Conservation (phyloP, 2,113 vertebrate genomes). For the Rhegmatorhina hoffmannsi region DNA sequence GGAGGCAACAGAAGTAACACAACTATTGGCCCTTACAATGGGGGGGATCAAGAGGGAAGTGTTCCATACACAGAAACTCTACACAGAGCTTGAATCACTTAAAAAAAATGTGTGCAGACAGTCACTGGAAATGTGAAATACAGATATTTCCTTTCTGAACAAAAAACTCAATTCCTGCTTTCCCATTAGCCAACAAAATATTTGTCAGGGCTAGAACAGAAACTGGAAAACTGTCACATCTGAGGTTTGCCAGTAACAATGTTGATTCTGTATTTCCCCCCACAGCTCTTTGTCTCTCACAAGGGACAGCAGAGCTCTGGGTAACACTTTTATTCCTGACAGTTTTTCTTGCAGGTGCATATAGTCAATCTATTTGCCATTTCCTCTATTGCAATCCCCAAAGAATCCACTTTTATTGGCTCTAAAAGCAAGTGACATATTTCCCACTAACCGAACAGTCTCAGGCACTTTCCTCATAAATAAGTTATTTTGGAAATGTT, state of each 20-base stretch:
- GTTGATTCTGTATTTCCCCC: background rate
- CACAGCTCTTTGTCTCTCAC: background rate
- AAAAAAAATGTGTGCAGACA: background rate
- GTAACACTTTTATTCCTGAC: conserved; percentile 25
- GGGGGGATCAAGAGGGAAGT: background rate
- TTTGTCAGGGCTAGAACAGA: background rate
- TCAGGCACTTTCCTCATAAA: background rate
- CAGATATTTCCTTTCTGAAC: background rate
- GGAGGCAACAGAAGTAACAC: background rate
- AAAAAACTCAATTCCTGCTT: background rate
- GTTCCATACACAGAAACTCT: background rate
- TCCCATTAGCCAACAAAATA: background rate
- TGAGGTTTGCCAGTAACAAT: background rate
- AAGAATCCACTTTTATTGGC: conserved; percentile 15
- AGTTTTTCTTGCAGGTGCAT: conserved; percentile 39
- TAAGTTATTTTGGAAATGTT: conserved; percentile 21
- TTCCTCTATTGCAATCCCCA: conserved; percentile 9
- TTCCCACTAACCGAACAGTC: background rate
- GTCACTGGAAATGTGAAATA: background rate
- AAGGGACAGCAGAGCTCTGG: background rate
- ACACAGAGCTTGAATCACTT: background rate
- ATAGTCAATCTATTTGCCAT: conserved; percentile 27
- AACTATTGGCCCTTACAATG: background rate
- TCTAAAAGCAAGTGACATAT: conserved; percentile 39
- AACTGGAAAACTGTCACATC: background rate